Evolutionary conservation across 1,140 invertebrate genomes (phyloP).

Genomic region (Sminthurides bifidus): DNA sequence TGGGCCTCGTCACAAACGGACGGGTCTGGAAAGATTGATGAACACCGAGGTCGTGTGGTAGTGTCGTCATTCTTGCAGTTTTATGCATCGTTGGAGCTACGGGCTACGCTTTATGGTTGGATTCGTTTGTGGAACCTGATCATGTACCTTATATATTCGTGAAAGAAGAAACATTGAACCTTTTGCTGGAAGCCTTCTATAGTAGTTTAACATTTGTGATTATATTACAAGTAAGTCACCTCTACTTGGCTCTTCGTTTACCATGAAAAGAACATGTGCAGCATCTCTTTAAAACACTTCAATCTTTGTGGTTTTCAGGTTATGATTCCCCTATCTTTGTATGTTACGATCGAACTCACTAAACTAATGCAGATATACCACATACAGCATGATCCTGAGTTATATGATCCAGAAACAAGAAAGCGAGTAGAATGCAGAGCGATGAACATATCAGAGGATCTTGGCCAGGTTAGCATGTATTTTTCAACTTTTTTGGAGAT

Average conservation of each 20-base stretch:
- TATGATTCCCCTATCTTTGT: slow-evolving; percentile 92
- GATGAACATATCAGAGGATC: slow-evolving; percentile 91
- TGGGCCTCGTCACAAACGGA: slow-evolving; percentile 88
- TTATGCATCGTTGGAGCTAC: slow-evolving; percentile 82
- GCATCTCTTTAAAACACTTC: slow-evolving; percentile 23
- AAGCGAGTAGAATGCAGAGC: slow-evolving; percentile 86
- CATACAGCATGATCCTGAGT: slow-evolving; percentile 76
- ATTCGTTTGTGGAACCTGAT: slow-evolving; percentile 43
- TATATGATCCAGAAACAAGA: slow-evolving; percentile 71
- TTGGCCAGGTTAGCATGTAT: slow-evolving; percentile 60
- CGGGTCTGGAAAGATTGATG: slow-evolving; percentile 80
- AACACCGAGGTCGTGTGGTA: slow-evolving; percentile 94
- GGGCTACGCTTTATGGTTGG: slow-evolving; percentile 74
- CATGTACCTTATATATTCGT: slow-evolving; percentile 22
- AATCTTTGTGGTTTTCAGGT: slow-evolving; percentile 44
- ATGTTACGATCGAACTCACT: slow-evolving; percentile 93
- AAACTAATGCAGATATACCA: slow-evolving; percentile 93
- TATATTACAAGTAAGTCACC: slow-evolving; percentile 63
- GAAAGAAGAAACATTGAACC: slow-evolving; percentile 35
- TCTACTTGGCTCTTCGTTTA: not conserved
- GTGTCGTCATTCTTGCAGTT: slow-evolving; percentile 80
- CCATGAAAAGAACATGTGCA: not conserved
- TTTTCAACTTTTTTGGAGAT: not conserved
- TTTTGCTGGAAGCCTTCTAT: slow-evolving; percentile 61
- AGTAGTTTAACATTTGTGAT: slow-evolving; percentile 93